Base-by-base conservation (phyloP, 2,888 invertebrate species). In the Tubiluchus corallicola region DNA sequence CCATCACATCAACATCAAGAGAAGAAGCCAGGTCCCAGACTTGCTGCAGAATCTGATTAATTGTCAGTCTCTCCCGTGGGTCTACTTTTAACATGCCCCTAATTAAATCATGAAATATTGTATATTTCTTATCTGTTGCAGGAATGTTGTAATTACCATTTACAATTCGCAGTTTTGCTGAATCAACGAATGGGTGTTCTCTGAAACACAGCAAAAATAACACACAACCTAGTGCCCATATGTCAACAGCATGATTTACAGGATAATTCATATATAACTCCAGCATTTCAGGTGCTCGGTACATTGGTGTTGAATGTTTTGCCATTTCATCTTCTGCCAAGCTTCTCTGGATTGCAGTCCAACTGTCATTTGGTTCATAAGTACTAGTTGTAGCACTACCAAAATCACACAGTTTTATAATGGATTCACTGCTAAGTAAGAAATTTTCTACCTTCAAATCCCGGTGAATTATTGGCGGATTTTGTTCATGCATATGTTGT, bases 381-480 rank as follows among this genome's bases (percentile, higher is more conserved):
- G 60, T 53, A 58, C 84, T 79, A 13, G 76, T 78, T 13, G 90
- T 88, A 2, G 90, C 81, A 51, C 92, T 92, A 19, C 96, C 96
- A 69, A 96, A 96, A 70, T 96, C 96, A 69, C 96, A 98, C 50
- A 96, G 69, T 65, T 94, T 96, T 41, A 96, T 75, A 56, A 67
- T 70, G 58, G 85, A 85, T 66, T 84, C 79, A 55, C 71, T 72
- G 49, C 83, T 80, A 54, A 96, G 74, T 49, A 98, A 68, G 58
- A 96, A 76, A 68, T 96, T 96, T 71, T 96, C 96, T 52, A 81
- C 75, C 71, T 96, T 96, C 56, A 96, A 76, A 71, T 96, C 96
- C 57, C 94, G 73, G 67, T 96, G 96, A 40, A 82, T 78, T 48
- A 96, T 79, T n/a, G 90, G 80, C 37, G 87, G 84, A 40, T 72